Base-by-base conservation (phyloP, 2,888 invertebrate genomes). In the Agrotis puta region DNA sequence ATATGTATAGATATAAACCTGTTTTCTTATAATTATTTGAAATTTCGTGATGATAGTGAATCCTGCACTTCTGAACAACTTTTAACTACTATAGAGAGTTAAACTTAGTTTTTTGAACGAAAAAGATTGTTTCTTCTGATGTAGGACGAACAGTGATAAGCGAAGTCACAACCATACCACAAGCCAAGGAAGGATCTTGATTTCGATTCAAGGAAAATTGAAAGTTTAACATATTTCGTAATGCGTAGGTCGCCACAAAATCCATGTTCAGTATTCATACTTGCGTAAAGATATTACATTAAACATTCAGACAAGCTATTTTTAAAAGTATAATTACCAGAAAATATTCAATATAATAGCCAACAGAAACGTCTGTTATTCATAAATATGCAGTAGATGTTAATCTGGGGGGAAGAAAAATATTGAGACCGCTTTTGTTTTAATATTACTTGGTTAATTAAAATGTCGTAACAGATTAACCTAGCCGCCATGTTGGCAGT, bases 361-460 rank as follows among this genome's bases (percentile, higher is more conserved):
- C 58, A 65, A 63, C 73, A 69, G 69, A 62, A 81, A 75, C 78
- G 81, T 83, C 80, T 80, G 84, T 75, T 80, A 50, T 82, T 88
- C 84, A 90, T 91, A 87, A 92, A 92, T 92, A 92, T 92, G 88
- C 87, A 92, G 72, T 65, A 83, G 83, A 91, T 90, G 91, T 78
- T 89, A 91, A 92, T 91, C 78, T 71, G 63, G 62, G 71, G 80
- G 80, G 82, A 87, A 85, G 88, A 87, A 88, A 79, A 90, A 88
- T 85, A 85, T 88, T 85, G 85, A 86, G 85, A 85, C 70, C 68
- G 77, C 65, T 81, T 84, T 83, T 79, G 85, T 88, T 80, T 76
- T 85, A 83, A 84, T 84, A 79, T 82, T 79, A 64, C 76, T 71
- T 77, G 80, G 81, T 82, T 83, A 80, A 81, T 79, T 79, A 79